These are phyloP conservation scores for Chaenocephalus aceratus DNA, from an alignment of 2,113 vertebrate genomes.

Conservation along the genomic window DNA sequence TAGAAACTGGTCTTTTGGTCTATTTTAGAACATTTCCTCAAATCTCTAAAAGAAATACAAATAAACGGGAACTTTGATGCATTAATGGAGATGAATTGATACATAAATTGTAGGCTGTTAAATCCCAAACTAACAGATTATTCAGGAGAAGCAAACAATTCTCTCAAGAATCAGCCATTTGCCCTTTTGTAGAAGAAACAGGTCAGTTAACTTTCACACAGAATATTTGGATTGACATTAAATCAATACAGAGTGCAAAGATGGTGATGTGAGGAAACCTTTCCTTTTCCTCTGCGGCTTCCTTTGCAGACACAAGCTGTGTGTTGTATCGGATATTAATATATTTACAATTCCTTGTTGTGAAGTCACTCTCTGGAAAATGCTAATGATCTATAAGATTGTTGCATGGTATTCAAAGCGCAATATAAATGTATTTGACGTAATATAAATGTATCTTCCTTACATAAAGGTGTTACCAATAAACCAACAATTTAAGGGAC, in stretches of 20 bases:
- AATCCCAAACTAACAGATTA: background rate
- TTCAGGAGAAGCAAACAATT: background rate
- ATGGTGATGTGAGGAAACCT: conserved; percentile 6
- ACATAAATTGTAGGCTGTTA: background rate
- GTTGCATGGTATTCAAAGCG: background rate
- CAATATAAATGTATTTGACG: background rate
- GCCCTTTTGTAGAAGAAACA: conserved; percentile 39
- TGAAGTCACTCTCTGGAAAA: background rate
- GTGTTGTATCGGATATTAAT: background rate
- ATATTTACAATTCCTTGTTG: background rate
- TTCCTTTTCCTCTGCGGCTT: conserved; percentile 10
- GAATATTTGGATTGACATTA: conserved; percentile 71
- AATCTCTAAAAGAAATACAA: too few species aligned
- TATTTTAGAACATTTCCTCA: background rate
- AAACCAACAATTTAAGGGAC: background rate
- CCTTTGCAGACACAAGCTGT: background rate
- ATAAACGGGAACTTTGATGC: background rate
- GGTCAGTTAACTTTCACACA: conserved; percentile 56
- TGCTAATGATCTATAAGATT: background rate
- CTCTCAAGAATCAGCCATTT: conserved; percentile 16
- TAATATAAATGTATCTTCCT: too few species aligned
- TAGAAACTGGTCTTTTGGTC: background rate
- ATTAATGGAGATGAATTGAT: background rate
- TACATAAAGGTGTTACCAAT: too few species aligned
- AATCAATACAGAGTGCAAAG: conserved; percentile 70